These are phyloP conservation scores for Hoplodrina blanda DNA, from an alignment of 2,888 invertebrate species.

Conservation along the genomic window DNA sequence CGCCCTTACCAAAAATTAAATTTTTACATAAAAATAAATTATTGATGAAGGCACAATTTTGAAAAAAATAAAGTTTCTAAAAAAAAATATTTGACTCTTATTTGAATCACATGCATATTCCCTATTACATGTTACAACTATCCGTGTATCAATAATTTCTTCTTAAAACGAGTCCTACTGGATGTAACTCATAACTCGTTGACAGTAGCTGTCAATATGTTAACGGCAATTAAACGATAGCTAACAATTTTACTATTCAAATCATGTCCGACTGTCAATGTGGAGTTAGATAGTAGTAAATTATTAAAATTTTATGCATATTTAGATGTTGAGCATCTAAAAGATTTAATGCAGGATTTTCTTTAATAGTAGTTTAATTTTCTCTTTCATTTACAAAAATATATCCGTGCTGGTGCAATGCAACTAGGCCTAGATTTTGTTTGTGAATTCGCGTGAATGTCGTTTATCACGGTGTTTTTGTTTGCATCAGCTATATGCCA, in stretches of 20 bases:
- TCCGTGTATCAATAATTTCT: conserved; percentile 31
- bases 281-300: conserved; percentile 34
- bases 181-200: conserved; percentile 35
- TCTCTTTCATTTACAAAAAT: too few relatives aligned
- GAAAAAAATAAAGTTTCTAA: too few relatives aligned
- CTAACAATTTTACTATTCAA: conserved; percentile 41
- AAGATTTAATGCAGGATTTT: conserved; percentile 1
- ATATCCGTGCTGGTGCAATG: too few relatives aligned
- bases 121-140: background rate
- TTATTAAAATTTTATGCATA: conserved; percentile 30
- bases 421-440: too few relatives aligned
- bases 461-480: too few relatives aligned
- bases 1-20: too few relatives aligned
- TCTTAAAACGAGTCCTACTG: conserved; percentile 23
- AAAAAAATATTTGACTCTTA: too few relatives aligned
- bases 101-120: too few relatives aligned
- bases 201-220: conserved; percentile 37
- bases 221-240: conserved; percentile 37
- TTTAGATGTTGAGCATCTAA: conserved; percentile 17
- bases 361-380: background rate
- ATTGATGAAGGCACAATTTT: too few relatives aligned
- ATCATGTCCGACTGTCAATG: conserved; percentile 20
- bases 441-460: too few relatives aligned
- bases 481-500: too few relatives aligned
- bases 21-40: too few relatives aligned